phyloP scores from a whole-genome alignment of 2,888 invertebrate species.

The Synanthedon formicaeformis region DNA sequence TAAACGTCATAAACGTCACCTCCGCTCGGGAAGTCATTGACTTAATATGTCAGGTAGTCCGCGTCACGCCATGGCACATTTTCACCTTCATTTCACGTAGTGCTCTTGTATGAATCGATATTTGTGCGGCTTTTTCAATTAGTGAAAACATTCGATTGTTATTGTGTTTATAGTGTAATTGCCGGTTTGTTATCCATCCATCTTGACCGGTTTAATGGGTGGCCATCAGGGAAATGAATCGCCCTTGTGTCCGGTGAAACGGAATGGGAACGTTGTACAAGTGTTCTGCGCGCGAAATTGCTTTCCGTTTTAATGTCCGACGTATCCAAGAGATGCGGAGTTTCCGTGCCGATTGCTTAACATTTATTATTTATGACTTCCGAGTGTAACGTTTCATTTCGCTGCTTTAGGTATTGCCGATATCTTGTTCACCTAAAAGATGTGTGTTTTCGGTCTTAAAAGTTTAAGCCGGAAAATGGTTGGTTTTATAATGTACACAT shows the following conservation, averaged over 20 bases:
- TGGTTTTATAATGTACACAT: background rate
- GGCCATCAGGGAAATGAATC: slow-evolving; percentile 66
- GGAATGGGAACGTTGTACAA: slow-evolving; percentile 42
- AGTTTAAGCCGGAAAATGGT: background rate
- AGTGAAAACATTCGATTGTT: slow-evolving; percentile 65
- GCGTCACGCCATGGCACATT: slow-evolving; percentile 42
- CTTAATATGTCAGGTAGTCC: slow-evolving; percentile 53
- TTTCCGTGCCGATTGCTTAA: slow-evolving; percentile 30
- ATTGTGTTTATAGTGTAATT: slow-evolving; percentile 66
- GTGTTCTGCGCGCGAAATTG: slow-evolving; percentile 49
- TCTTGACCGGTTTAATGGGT: slow-evolving; percentile 64
- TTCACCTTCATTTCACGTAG: slow-evolving; percentile 64
- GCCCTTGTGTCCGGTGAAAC: slow-evolving; percentile 37
- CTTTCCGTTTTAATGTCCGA: slow-evolving; percentile 47
- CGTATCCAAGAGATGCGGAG: slow-evolving; percentile 36
- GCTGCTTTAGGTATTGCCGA: background rate
- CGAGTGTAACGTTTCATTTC: background rate
- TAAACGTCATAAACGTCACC: slow-evolving; percentile 59
- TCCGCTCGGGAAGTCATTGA: slow-evolving; percentile 56
- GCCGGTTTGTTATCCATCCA: slow-evolving; percentile 64
- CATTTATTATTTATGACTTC: slow-evolving; percentile 18
- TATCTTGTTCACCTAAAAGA: too few relatives aligned
- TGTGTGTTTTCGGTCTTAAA: too few relatives aligned
- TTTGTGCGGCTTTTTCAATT: slow-evolving; percentile 62
- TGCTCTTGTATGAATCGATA: slow-evolving; percentile 59